Base-by-base conservation (phyloP, 2,113 vertebrate species). In the Corynorhinus townsendii region DNA sequence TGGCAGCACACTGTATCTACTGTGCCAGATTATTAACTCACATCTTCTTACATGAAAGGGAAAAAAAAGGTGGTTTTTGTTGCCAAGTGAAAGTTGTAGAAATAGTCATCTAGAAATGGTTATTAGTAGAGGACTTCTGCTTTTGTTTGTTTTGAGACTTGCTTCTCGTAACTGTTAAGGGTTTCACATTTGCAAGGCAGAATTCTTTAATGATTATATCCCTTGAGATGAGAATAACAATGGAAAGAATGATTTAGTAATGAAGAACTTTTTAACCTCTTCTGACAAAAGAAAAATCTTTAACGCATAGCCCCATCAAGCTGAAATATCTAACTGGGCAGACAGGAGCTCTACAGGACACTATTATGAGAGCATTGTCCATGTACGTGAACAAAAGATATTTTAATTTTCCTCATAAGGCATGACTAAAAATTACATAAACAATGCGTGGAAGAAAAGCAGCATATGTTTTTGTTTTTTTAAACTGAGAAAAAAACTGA, bases 341-440 rank as follows among this genome's bases (percentile, higher is more conserved):
- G 73, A 72, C 90, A 86, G 17, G 26, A 68, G 3, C 45, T 35
- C 43, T 35, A 35, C 49, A 77, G 77, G 91, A 87, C 40, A 66
- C 19, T 7, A 47, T 56, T 76, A 72, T 11, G 5, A 94, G 11
- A 90, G 47, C 24, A 30, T 69, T 73, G 11, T 79, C 59, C 87
- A 52, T 8, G 8, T 28, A 62, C 4, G 94, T 90, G 40, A 77
- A 79, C 43, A 95, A 84, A 28, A 30, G 2, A 52, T n/a, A n/a
- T 66, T 97, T 92, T 40, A 93, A 92, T 92, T 95, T 96, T 94
- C 62, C 59, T 59, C 33, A 84, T 73, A 87, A 83, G 68, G 56
- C 33, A 89, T 93, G 33, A 93, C 62, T 93, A 85, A 92, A 95
- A 97, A 73, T n/a, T 83, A 40, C 64, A 94, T 49, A 94, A 97